Evolutionary conservation across 2,797 vertebrate species (phyloP).

Genomic region (Bradypus variegatus): DNA sequence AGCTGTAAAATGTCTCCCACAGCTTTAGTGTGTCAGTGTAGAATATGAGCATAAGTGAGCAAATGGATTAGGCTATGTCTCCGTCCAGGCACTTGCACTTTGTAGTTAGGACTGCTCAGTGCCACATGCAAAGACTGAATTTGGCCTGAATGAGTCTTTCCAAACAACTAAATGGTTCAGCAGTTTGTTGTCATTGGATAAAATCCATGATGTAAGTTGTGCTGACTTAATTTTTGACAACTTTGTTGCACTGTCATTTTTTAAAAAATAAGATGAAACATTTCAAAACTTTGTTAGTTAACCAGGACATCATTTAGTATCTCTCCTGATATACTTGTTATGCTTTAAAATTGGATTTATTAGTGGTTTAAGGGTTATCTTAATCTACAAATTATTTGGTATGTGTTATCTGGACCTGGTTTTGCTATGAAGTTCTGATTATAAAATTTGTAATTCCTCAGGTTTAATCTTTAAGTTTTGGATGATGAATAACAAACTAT

Average conservation of each 20-base stretch:
- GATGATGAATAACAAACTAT: conserved; percentile 29
- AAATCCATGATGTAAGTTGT: neutral
- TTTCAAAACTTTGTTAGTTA: conserved; percentile 36
- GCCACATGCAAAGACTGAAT: conserved; percentile 8
- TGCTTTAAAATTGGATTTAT: conserved; percentile 32
- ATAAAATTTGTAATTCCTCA: conserved; percentile 49
- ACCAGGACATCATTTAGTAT: conserved; percentile 9
- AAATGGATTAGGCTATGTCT: neutral
- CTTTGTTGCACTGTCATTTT: neutral
- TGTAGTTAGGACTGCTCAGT: neutral
- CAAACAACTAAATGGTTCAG: neutral
- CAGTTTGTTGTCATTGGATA: conserved; percentile 22
- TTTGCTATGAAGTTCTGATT: conserved; percentile 52
- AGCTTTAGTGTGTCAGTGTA: neutral
- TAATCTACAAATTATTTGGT: conserved; percentile 27
- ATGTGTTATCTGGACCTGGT: conserved; percentile 27
- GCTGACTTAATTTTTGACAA: neutral
- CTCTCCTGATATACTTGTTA: conserved; percentile 10
- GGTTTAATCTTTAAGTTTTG: conserved; percentile 49
- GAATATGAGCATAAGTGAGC: conserved; percentile 2
- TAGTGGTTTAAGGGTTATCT: conserved; percentile 40
- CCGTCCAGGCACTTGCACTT: conserved; percentile 36
- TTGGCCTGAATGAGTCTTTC: conserved; percentile 13
- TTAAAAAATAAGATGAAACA: neutral
- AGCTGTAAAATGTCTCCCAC: neutral